Evolutionary conservation across 2,797 vertebrate species (phyloP).

Genomic region (Pelodytes ibericus): DNA sequence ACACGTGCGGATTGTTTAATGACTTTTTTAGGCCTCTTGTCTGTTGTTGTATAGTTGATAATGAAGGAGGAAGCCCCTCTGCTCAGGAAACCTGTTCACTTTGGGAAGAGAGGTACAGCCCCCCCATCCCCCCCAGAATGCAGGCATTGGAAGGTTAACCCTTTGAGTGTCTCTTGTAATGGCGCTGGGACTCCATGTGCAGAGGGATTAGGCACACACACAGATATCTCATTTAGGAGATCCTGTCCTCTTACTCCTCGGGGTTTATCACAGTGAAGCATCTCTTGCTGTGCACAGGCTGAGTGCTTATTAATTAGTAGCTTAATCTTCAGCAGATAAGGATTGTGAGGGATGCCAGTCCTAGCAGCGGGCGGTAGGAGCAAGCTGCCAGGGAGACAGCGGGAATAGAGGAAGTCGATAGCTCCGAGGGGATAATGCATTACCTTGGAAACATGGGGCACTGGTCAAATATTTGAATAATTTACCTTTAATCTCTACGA

Average conservation of each 20-base stretch:
- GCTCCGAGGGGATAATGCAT: conserved; percentile 41
- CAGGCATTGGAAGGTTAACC: too few relatives aligned
- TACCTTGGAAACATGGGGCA: conserved; percentile 49
- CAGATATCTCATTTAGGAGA: background rate
- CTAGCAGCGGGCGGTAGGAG: conserved; percentile 34
- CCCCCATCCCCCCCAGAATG: too few relatives aligned
- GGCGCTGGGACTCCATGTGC: too few relatives aligned
- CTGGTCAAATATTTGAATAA: conserved; percentile 52
- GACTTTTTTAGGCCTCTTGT: too few relatives aligned
- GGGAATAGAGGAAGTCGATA: conserved; percentile 41
- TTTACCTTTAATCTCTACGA: conserved; percentile 44
- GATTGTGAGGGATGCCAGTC: conserved; percentile 51
- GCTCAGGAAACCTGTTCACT: too few relatives aligned
- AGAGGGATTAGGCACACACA: conserved; percentile 1
- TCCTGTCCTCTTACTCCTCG: background rate
- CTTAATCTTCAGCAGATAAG: conserved; percentile 52
- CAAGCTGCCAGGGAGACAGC: conserved; percentile 50
- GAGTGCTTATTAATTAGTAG: conserved; percentile 49
- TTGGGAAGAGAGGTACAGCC: too few relatives aligned
- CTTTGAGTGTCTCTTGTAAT: too few relatives aligned
- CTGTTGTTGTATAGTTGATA: too few relatives aligned
- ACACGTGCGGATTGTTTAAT: too few relatives aligned
- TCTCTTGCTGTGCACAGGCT: conserved; percentile 30
- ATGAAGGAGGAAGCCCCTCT: too few relatives aligned
- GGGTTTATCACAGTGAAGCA: conserved; percentile 11